Conservation (phyloP, 2,113 vertebrate species). For the Eurystomus gularis region DNA sequence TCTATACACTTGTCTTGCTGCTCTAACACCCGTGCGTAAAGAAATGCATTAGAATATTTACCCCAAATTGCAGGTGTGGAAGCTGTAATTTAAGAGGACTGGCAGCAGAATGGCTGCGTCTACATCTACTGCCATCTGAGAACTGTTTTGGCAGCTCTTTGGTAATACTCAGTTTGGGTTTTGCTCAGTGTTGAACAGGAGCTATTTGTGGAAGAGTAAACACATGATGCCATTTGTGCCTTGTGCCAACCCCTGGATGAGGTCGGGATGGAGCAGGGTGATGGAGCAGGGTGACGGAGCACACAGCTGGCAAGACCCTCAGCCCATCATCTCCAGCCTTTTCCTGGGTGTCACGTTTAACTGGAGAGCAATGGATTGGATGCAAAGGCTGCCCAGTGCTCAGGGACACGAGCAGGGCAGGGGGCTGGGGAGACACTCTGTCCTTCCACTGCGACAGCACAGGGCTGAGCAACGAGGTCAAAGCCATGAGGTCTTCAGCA, state of each 20-base stretch:
- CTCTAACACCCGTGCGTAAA: neutral
- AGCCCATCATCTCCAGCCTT: neutral
- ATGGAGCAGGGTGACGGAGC: neutral
- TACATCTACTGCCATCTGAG: neutral
- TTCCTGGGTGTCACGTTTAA: constrained; percentile 13
- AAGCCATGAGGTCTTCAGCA: neutral
- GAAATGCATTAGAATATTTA: neutral
- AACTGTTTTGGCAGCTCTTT: constrained; percentile 12
- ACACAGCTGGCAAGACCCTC: too few relatives aligned
- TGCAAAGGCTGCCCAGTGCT: constrained; percentile 27
- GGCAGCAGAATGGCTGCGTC: neutral
- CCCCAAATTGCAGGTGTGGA: neutral
- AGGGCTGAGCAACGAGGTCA: neutral
- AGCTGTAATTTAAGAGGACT: constrained; percentile 40
- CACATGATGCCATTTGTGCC: too few relatives aligned
- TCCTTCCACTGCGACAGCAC: neutral
- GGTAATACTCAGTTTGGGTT: neutral
- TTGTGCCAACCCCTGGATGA: too few relatives aligned
- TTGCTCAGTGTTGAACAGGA: neutral
- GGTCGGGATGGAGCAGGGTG: neutral
- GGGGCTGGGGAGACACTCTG: neutral
- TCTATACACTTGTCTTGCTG: neutral
- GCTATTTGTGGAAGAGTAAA: neutral
- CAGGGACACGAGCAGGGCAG: neutral
- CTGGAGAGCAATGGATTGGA: neutral